Evolutionary conservation across 2,888 invertebrate genomes (phyloP).

Genomic region (Pollenia labialis): DNA sequence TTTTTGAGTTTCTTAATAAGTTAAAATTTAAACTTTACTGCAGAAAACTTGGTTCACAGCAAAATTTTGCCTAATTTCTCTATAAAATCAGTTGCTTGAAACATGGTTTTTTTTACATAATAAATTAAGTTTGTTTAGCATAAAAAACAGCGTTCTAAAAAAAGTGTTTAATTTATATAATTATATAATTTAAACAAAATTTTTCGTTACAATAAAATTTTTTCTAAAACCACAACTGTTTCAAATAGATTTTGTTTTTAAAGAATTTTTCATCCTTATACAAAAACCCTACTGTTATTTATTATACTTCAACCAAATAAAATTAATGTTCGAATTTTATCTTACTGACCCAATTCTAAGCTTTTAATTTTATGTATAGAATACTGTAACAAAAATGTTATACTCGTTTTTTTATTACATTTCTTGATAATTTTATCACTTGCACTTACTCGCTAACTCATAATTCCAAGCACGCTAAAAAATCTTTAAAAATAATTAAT

Average conservation of each 20-base stretch:
- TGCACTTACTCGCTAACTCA: neutral
- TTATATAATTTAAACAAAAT: too few relatives aligned
- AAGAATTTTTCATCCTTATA: neutral
- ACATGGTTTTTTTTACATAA: too few relatives aligned
- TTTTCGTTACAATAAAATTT: too few relatives aligned
- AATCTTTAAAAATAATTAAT: conserved; percentile 12
- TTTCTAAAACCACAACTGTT: too few relatives aligned
- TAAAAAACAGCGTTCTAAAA: too few relatives aligned
- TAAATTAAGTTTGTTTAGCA: too few relatives aligned
- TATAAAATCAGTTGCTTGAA: too few relatives aligned
- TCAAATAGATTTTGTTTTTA: neutral
- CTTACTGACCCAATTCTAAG: conserved; percentile 41
- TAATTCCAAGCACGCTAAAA: neutral
- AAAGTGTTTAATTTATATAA: too few relatives aligned
- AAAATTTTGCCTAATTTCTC: too few relatives aligned
- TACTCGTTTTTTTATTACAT: conserved; percentile 36
- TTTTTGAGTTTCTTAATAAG: too few relatives aligned
- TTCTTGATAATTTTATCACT: conserved; percentile 59
- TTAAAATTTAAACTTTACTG: too few relatives aligned
- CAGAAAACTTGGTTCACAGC: too few relatives aligned
- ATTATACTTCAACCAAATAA: neutral
- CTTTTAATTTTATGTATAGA: conserved; percentile 34
- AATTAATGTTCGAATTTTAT: conserved; percentile 7
- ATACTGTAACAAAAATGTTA: neutral
- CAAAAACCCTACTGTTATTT: neutral